These are phyloP conservation scores for Philopotamus ludificatus DNA, from an alignment of 1,140 invertebrate species.

Conservation along the genomic window DNA sequence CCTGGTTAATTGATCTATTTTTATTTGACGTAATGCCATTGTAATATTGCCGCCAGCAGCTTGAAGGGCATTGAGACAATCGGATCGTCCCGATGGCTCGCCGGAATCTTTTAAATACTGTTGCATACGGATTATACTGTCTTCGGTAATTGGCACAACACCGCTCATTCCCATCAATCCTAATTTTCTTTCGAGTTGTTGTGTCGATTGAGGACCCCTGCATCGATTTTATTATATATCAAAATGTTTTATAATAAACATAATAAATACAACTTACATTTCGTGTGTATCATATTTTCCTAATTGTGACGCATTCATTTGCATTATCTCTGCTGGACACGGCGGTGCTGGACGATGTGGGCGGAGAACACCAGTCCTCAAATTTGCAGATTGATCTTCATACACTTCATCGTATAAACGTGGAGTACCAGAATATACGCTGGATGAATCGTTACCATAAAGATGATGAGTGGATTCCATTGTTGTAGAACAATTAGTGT, in stretches of 20 bases:
- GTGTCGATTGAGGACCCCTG: conserved; percentile 36
- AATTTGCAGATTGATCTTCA: conserved; percentile 28
- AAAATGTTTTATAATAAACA: conserved; percentile 1
- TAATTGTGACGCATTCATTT: conserved; percentile 20
- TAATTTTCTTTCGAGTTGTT: conserved; percentile 37
- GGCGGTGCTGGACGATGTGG: conserved; percentile 39
- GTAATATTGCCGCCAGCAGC: conserved; percentile 24
- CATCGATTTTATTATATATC: too few relatives aligned
- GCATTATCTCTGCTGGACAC: conserved; percentile 34
- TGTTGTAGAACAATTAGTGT: conserved; percentile 22
- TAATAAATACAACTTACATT: conserved; percentile 34
- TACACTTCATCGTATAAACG: conserved; percentile 38
- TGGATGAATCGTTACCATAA: conserved; percentile 37
- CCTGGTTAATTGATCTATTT: conserved; percentile 35
- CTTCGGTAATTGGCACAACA: conserved; percentile 34
- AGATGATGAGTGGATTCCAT: conserved; percentile 29
- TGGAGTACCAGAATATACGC: conserved; percentile 7
- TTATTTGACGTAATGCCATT: conserved; percentile 25
- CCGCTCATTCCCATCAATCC: conserved; percentile 31
- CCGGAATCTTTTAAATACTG: conserved; percentile 18
- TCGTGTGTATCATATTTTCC: conserved; percentile 36
- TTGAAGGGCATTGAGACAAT: conserved; percentile 26
- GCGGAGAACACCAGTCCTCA: conserved; percentile 17
- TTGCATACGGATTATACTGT: conserved; percentile 32
- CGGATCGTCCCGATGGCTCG: not conserved